A percentile compares a stretch with the other conserved stretches of the same genome.
phyloP scores from a whole-genome alignment of 1,140 invertebrate species.

The Drosophila rhopaloa region DNA sequence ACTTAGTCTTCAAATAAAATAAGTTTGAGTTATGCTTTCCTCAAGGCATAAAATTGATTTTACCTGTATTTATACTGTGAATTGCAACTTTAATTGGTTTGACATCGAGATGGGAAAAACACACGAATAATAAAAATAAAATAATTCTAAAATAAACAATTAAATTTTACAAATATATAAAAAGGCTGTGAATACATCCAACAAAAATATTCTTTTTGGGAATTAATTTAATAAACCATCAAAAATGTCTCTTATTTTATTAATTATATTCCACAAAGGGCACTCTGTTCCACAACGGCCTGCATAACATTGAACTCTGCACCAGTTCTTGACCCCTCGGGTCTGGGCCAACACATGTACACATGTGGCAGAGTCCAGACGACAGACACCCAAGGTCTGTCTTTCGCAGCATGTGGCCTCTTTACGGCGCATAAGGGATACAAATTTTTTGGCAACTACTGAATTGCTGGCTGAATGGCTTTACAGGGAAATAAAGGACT shows the following conservation, averaged over 20 bases:
- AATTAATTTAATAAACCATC: background rate
- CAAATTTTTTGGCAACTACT: slow-evolving; percentile 14
- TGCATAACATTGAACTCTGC: slow-evolving; percentile 28
- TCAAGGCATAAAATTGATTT: no score
- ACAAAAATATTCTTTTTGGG: no score
- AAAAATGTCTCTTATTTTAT: slow-evolving; percentile 17
- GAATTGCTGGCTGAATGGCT: slow-evolving; percentile 35
- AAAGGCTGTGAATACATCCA: no score
- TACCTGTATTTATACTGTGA: no score
- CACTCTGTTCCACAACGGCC: background rate
- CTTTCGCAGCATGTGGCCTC: slow-evolving; percentile 37
- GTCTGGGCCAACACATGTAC: slow-evolving; percentile 4
- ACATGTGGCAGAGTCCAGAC: slow-evolving; percentile 27
- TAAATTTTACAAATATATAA: no score
- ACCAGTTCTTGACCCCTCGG: slow-evolving; percentile 30
- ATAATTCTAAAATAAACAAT: no score
- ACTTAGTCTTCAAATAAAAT: no score
- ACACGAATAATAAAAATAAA: no score
- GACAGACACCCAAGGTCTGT: slow-evolving; percentile 35
- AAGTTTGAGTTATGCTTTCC: no score
- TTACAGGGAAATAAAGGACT: slow-evolving; percentile 30
- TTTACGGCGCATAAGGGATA: slow-evolving; percentile 41
- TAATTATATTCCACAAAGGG: slow-evolving; percentile 8
- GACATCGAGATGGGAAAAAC: no score
- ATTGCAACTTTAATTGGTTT: no score